These are phyloP conservation scores for Leptocoma aspasia DNA, from an alignment of 2,113 vertebrate genomes.

Conservation along the genomic window DNA sequence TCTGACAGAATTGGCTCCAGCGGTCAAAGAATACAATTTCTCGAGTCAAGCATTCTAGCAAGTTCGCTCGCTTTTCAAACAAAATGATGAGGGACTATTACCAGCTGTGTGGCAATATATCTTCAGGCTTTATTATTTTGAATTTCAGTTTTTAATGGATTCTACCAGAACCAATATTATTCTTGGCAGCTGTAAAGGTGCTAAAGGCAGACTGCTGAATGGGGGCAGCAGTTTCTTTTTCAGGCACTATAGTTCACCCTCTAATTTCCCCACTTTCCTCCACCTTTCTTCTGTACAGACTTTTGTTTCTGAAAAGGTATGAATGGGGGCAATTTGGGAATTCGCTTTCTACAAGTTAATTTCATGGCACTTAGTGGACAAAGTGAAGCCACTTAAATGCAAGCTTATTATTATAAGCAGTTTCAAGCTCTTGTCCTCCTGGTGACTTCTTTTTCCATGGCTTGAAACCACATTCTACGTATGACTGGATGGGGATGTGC, in stretches of 20 bases:
- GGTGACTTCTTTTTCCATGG: constrained; percentile 42
- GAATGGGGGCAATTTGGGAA: constrained; percentile 54
- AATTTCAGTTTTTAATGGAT: constrained; percentile 13
- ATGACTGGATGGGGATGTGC: neutral
- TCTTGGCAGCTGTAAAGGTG: neutral
- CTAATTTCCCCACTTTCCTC: constrained; percentile 36
- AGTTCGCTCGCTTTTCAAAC: neutral
- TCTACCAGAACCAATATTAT: constrained; percentile 52
- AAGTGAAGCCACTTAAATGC: constrained; percentile 60
- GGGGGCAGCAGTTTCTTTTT: constrained; percentile 19
- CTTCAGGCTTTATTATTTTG: constrained; percentile 23
- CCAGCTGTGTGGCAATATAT: neutral
- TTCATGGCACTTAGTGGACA: constrained; percentile 60
- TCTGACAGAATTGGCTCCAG: neutral
- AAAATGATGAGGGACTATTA: neutral
- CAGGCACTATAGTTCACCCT: neutral
- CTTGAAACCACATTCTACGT: constrained; percentile 43
- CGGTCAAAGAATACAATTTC: constrained; percentile 5
- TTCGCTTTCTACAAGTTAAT: constrained; percentile 58
- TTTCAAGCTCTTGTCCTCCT: constrained; percentile 54
- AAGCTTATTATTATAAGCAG: constrained; percentile 55
- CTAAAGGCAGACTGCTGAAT: constrained; percentile 21
- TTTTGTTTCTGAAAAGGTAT: constrained; percentile 69
- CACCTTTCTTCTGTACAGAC: constrained; percentile 43
- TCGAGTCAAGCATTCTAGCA: neutral